Evolutionary conservation across 2,888 invertebrate genomes (phyloP).

Genomic region (Cremastinae sp.): DNA sequence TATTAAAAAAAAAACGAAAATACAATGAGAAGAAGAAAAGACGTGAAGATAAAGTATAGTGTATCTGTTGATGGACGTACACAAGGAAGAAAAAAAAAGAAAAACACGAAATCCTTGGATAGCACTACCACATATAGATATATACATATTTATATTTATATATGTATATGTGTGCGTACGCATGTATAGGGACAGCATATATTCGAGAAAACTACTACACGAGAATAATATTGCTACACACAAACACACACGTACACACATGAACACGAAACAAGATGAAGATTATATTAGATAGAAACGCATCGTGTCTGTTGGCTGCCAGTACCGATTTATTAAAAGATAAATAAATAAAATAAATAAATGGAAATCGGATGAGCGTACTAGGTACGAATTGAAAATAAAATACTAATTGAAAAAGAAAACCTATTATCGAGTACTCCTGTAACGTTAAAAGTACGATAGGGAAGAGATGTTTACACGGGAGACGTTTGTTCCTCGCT

Average conservation of each 20-base stretch:
- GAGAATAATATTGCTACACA: background rate
- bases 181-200: constrained; percentile 32
- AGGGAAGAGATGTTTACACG: constrained; percentile 33
- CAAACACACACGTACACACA: background rate
- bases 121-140: constrained; percentile 21
- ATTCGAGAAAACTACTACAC: constrained; percentile 39
- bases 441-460: constrained; percentile 50
- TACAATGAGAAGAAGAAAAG: constrained; percentile 8
- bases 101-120: constrained; percentile 16
- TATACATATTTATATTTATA: background rate
- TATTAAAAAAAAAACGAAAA: constrained; percentile 41
- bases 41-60: constrained; percentile 29
- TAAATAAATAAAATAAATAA: too few species aligned
- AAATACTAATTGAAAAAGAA: constrained; percentile 33
- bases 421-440: constrained; percentile 55
- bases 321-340: constrained; percentile 53
- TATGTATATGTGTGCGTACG: background rate
- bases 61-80: constrained; percentile 24
- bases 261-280: constrained; percentile 48
- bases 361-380: constrained; percentile 42
- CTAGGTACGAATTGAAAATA: constrained; percentile 50
- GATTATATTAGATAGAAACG: constrained; percentile 60
- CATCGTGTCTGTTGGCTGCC: constrained; percentile 60
- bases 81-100: constrained; percentile 20
- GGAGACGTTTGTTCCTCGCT: constrained; percentile 39